A percentile compares a stretch with the other conserved stretches of the same genome.
Evolutionary conservation across 1,140 invertebrate species (phyloP).

Genomic region (Laupala kohalensis): DNA sequence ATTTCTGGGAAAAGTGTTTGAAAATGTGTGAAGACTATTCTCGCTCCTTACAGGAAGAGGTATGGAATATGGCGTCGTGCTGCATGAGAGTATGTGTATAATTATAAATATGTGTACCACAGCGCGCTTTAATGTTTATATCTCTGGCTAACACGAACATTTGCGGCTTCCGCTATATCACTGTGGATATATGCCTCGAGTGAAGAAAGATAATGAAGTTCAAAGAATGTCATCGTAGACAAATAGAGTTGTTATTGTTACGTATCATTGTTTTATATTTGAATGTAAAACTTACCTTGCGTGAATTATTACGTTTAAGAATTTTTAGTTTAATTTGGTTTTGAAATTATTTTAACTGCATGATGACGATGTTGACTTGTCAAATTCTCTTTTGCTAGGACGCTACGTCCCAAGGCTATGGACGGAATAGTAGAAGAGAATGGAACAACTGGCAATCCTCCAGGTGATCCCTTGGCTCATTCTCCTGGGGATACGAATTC

Average conservation of each 20-base stretch:
- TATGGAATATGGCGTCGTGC: constrained; percentile 41
- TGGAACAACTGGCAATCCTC: constrained; percentile 49
- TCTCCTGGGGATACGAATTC: constrained; percentile 15
- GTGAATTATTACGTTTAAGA: too few relatives aligned
- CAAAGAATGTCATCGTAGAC: too few relatives aligned
- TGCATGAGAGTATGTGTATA: constrained; percentile 28
- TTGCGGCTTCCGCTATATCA: too few relatives aligned
- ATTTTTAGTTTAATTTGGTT: too few relatives aligned
- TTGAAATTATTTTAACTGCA: too few relatives aligned
- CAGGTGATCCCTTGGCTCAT: constrained; percentile 37
- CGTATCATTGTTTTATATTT: constrained; percentile 1
- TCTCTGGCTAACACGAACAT: constrained; percentile 9
- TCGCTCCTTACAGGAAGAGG: constrained; percentile 25
- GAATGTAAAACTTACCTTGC: too few relatives aligned
- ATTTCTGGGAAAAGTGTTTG: constrained; percentile 16
- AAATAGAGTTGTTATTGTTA: constrained; percentile 7
- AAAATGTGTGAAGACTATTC: constrained; percentile 25
- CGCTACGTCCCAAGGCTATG: constrained; percentile 46
- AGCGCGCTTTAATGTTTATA: constrained; percentile 6
- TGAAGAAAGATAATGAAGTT: too few relatives aligned
- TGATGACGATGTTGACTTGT: not conserved
- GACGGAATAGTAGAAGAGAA: constrained; percentile 81
- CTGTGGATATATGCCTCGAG: too few relatives aligned
- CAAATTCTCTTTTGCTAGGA: constrained; percentile 29
- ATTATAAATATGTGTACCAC: constrained; percentile 26